A percentile compares a stretch with the other conserved stretches of the same genome.
phyloP scores from a whole-genome alignment of 2,888 invertebrate species.

The Minunthozetes semirufus region DNA sequence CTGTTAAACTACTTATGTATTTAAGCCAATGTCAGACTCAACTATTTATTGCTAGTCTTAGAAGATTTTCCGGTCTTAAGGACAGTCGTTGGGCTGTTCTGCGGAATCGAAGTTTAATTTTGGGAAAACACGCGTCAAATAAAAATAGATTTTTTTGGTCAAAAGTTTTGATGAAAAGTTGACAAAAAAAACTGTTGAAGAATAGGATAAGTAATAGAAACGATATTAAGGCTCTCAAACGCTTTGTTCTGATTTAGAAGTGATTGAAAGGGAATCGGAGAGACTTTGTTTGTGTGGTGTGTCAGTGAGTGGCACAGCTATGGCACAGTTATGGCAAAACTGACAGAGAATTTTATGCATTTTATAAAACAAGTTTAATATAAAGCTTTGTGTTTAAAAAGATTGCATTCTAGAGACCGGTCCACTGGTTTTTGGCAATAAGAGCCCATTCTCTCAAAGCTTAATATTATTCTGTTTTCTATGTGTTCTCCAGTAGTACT shows the following conservation, averaged over 20 bases:
- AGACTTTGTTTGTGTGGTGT: neutral
- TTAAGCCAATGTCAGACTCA: too few species aligned
- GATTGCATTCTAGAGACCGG: conserved; percentile 20
- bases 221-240: neutral
- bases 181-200: too few species aligned
- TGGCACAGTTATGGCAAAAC: neutral
- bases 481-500: neutral
- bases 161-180: too few species aligned
- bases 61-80: too few species aligned
- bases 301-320: neutral
- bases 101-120: too few species aligned
- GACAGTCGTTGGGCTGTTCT: too few species aligned
- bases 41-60: too few species aligned
- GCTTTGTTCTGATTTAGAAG: neutral
- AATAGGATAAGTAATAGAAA: neutral
- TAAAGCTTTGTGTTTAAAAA: conserved; percentile 20
- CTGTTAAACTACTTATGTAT: too few species aligned
- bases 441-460: neutral
- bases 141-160: too few species aligned
- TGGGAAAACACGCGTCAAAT: too few species aligned
- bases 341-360: neutral
- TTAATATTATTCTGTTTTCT: neutral
- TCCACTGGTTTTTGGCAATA: conserved; percentile 10
- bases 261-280: neutral
- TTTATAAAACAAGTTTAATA: conserved; percentile 6